Evolutionary conservation across 2,888 invertebrate species (phyloP), one percentile per base, ranked within the genome.

Genomic region (Parelbella ahira): DNA sequence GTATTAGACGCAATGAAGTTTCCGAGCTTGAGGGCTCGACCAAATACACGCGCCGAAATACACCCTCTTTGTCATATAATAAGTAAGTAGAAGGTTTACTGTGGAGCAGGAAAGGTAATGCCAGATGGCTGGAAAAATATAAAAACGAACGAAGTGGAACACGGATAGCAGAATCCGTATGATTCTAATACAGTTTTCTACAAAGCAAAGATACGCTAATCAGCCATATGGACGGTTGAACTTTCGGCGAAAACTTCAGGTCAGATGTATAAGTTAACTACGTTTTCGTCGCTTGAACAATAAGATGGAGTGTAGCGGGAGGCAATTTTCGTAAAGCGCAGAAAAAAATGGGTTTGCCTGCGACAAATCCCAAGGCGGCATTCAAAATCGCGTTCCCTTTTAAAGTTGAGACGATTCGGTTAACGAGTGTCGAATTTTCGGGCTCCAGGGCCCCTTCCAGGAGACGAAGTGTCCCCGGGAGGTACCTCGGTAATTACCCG

Each of bases 341-440:
- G 63, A 55, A 50, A 49, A 53, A 64, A 67, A 45, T 45, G 19
- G 21, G 18, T 30, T 32, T 12, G 9, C 18, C 24, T 4, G 5
- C 13, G 18, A 25, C 42, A 48, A 78, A 69, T 84, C 83, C 86
- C 86, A 60, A 43, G 75, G 62, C 67, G 72, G 53, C 68, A 64
- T 77, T 84, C 77, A 73, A 81, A 86, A 81, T 82, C 81, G 77
- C 73, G 78, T 77, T 77, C 80, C 75, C 79, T 80, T 80, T 84
- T 81, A 82, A 86, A 86, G 79, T 86, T 81, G 75, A 82, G 82
- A 81, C 82, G 83, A 83, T 80, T 81, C 75, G 68, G 70, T 73
- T 86, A 87, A 87, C 84, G 86, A 84, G 82, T 81, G 84, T 83
- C 84, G 86, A 84, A 83, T 80, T 76, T 75, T 69, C 75, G 63